Base-by-base conservation (phyloP, 2,113 vertebrate species). In the Cephalopholis sonnerati region DNA sequence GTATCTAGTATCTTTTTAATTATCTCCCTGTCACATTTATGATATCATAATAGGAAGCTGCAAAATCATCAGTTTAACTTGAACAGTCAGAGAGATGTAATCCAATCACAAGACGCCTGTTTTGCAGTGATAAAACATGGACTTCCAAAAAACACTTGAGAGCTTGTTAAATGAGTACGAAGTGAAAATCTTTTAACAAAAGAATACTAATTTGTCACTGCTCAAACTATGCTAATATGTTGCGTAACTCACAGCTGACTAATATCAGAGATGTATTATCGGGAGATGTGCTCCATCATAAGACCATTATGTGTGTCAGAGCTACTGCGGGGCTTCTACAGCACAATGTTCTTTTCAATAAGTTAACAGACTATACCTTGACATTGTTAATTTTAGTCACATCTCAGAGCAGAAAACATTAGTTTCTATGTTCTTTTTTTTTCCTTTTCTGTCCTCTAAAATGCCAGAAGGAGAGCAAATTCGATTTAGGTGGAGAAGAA, bases 401-500 rank as follows among this genome's bases (percentile, higher is more conserved):
- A 82, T 59, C 39, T 66, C 25, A 50, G 53, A 51, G 75, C 70
- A 67, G 50, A 61, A 83, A 68, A 61, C n/a, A 72, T 53, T 39
- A 55, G 58, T 69, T 73, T 68, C 62, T 22, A 1, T n/a, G 32
- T 69, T 18, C 12, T 24, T 20, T 46, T 17, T 12, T 16, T 2
- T 22, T 16, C 7, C 15, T 62, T 70, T 77, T 81, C 44, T 81
- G 54, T 72, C 76, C 46, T 29, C 17, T 63, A 84, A 89, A 80
- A 76, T 68, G 70, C 62, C 71, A 81, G 69, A 72, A 66, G 79
- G 66, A 32, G 46, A 80, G 80, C 55, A 66, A 84, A 85, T 82
- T 79, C 13, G 25, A 75, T 90, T 90, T 77, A 80, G 78, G 72
- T 85, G 76, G 61, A 79, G 62, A 83, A 84, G 75, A 82, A 91